Evolutionary conservation across 2,797 vertebrate genomes (phyloP).

Genomic region (Psittacula derbiana): DNA sequence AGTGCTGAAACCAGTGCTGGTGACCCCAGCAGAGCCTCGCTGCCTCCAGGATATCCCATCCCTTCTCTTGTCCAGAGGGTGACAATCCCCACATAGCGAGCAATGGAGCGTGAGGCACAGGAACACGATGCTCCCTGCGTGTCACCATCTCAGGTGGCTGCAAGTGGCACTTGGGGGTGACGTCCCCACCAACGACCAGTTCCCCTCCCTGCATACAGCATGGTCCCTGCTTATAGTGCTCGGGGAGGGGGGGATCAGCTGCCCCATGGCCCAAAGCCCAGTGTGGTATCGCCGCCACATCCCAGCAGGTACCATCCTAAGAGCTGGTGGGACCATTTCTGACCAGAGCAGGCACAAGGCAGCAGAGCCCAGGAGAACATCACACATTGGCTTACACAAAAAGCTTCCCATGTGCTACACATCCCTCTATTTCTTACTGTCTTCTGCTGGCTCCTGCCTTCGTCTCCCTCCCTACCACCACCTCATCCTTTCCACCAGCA

Average conservation of each 20-base stretch:
- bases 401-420: background rate
- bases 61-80: background rate
- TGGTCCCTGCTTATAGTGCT: rapidly evolving
- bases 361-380: background rate
- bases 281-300: rapidly evolving
- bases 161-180: rapidly evolving
- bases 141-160: background rate
- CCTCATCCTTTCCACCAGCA: background rate
- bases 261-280: background rate
- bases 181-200: rapidly evolving
- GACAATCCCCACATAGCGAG: rapidly evolving
- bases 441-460: background rate
- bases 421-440: background rate
- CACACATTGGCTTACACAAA: rapidly evolving
- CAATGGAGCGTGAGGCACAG: background rate
- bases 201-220: rapidly evolving
- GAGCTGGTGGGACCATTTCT: rapidly evolving
- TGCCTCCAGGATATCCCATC: background rate
- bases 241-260: background rate
- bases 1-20: background rate
- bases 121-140: rapidly evolving
- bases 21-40: background rate
- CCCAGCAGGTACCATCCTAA: background rate
- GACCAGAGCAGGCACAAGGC: rapidly evolving
- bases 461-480: background rate